These are phyloP conservation scores for Drosophila lowei DNA, from an alignment of 1,140 invertebrate genomes.

Conservation along the genomic window DNA sequence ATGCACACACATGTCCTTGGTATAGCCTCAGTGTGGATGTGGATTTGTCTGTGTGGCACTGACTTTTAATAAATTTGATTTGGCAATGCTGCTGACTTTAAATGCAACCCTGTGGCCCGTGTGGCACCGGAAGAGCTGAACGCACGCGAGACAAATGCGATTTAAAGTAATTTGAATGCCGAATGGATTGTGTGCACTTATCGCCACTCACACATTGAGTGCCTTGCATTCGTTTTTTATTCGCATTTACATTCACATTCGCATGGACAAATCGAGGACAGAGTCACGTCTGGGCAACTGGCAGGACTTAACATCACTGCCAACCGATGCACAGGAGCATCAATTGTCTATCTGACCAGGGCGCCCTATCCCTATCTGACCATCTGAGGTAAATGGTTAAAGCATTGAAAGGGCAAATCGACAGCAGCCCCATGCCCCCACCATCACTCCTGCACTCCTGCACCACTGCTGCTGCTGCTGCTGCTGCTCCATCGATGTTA, in stretches of 20 bases:
- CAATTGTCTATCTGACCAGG: conserved; percentile 74
- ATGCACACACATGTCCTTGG: conserved; percentile 6
- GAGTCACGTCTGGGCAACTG: conserved; percentile 63
- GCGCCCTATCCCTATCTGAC: conserved; percentile 1
- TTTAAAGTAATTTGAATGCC: conserved; percentile 80
- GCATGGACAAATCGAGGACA: conserved; percentile 11
- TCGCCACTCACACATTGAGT: conserved; percentile 33
- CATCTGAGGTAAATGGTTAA: conserved; percentile 44
- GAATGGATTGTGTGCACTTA: conserved; percentile 80
- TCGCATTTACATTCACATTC: conserved; percentile 13
- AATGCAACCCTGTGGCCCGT: conserved; percentile 54
- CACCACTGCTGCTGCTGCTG: too few species aligned
- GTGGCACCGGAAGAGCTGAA: conserved; percentile 46
- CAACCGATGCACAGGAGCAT: conserved; percentile 61
- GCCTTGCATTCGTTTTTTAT: conserved; percentile 27
- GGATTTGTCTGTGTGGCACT: conserved; percentile 9
- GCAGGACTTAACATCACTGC: conserved; percentile 55
- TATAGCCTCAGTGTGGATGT: conserved; percentile 8
- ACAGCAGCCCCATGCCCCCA: background rate
- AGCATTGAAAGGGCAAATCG: conserved; percentile 42
- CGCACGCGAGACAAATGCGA: conserved; percentile 75
- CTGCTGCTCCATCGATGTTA: conserved; percentile 31
- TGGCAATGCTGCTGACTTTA: conserved; percentile 51
- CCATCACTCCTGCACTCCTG: background rate
- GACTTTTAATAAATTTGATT: conserved; percentile 76